phyloP scores from a whole-genome alignment of 2,797 vertebrate genomes.

The Caiman crocodilus region DNA sequence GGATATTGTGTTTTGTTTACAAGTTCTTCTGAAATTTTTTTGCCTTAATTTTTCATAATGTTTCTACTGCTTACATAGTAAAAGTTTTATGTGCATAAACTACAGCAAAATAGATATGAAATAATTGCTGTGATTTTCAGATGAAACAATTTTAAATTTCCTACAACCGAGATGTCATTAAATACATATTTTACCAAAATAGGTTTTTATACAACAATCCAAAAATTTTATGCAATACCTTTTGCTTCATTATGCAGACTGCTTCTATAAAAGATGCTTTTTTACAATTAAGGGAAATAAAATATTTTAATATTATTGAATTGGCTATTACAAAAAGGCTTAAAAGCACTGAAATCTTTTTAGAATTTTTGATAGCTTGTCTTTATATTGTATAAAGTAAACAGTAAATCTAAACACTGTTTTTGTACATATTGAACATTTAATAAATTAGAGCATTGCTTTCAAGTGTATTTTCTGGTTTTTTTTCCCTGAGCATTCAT shows the following conservation, averaged over 20 bases:
- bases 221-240: slow-evolving; percentile 10
- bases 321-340: slow-evolving; percentile 69
- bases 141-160: slow-evolving; percentile 7
- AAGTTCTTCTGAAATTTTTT: slow-evolving; percentile 38
- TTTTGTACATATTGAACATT: slow-evolving; percentile 39
- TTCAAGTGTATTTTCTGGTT: slow-evolving; percentile 45
- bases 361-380: slow-evolving; percentile 69
- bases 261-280: slow-evolving; percentile 17
- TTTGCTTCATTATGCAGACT: slow-evolving; percentile 48
- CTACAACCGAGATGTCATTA: slow-evolving; percentile 4
- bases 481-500: not conserved
- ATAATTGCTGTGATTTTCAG: not conserved
- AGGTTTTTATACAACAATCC: slow-evolving; percentile 35
- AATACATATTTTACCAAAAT: slow-evolving; percentile 56
- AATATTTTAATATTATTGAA: slow-evolving; percentile 48
- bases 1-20: slow-evolving; percentile 40
- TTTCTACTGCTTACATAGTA: slow-evolving; percentile 65
- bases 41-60: slow-evolving; percentile 6
- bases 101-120: slow-evolving; percentile 59
- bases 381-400: slow-evolving; percentile 67
- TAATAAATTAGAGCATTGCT: slow-evolving; percentile 68
- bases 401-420: slow-evolving; percentile 53
- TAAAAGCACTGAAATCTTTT: slow-evolving; percentile 40
- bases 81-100: slow-evolving; percentile 61
- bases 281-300: slow-evolving; percentile 33